phyloP scores from a whole-genome alignment of 2,797 vertebrate genomes.

The Pseudochirops cupreus region DNA sequence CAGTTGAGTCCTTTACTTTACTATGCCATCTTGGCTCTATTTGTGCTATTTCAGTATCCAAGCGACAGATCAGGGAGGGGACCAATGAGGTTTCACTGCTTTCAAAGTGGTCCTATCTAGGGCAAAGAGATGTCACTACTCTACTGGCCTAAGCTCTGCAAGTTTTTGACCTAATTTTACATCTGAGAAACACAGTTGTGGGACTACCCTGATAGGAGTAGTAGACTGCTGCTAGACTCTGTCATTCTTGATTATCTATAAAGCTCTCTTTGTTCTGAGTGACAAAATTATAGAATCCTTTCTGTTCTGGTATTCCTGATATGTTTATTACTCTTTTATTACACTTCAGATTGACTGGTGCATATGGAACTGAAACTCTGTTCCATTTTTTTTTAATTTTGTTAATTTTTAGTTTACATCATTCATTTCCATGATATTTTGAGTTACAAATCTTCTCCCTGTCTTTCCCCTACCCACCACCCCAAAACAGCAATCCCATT shows the following conservation, averaged over 20 bases:
- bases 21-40: too few relatives aligned
- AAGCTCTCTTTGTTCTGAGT: neutral
- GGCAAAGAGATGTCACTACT: neutral
- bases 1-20: too few relatives aligned
- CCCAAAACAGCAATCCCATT: too few relatives aligned
- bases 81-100: neutral
- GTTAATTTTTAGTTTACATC: too few relatives aligned
- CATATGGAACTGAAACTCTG: neutral
- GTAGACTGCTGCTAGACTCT: neutral
- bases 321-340: neutral
- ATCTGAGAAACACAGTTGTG: neutral
- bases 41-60: neutral
- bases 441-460: too few relatives aligned
- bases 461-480: too few relatives aligned
- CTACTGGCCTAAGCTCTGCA: neutral
- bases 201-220: neutral
- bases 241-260: neutral
- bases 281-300: neutral
- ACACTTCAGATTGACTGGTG: neutral
- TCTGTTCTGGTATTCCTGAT: neutral
- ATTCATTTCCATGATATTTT: too few relatives aligned
- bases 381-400: too few relatives aligned
- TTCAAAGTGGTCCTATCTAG: neutral
- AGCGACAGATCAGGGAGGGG: neutral
- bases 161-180: neutral